Conservation (phyloP, 2,888 invertebrate genomes). For the Fragum whitleyi region DNA sequence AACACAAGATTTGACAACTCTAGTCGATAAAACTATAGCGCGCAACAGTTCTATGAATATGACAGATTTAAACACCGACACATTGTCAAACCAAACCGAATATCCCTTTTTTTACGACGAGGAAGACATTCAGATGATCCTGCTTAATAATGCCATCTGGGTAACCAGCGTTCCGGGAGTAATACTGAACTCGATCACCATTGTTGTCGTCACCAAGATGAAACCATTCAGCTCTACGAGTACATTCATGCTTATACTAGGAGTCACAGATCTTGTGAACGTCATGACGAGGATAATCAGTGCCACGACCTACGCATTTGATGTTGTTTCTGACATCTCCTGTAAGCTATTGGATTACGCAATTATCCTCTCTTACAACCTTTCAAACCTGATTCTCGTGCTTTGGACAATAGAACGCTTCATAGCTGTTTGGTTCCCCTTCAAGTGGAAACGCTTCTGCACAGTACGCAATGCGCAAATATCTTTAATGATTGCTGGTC, state of each 20-base stretch:
- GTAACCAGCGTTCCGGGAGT: constrained; percentile 9
- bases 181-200: neutral
- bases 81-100: too few relatives aligned
- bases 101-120: neutral
- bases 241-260: neutral
- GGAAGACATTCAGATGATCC: neutral
- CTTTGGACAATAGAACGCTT: constrained; percentile 39
- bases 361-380: neutral
- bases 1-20: too few relatives aligned
- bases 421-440: constrained; percentile 37
- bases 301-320: neutral
- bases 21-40: too few relatives aligned
- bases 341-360: constrained; percentile 1
- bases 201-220: neutral
- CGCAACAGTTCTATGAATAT: too few relatives aligned
- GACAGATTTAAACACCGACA: too few relatives aligned
- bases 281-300: neutral
- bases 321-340: neutral
- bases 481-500: neutral
- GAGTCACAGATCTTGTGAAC: constrained; percentile 7
- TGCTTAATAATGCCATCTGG: neutral
- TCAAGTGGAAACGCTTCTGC: constrained; percentile 17
- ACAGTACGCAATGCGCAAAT: neutral
- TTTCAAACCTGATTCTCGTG: constrained; percentile 28
- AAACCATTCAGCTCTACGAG: constrained; percentile 11